These are phyloP conservation scores for Drosophila malerkotliana DNA, from an alignment of 1,140 invertebrate genomes.

Conservation along the genomic window DNA sequence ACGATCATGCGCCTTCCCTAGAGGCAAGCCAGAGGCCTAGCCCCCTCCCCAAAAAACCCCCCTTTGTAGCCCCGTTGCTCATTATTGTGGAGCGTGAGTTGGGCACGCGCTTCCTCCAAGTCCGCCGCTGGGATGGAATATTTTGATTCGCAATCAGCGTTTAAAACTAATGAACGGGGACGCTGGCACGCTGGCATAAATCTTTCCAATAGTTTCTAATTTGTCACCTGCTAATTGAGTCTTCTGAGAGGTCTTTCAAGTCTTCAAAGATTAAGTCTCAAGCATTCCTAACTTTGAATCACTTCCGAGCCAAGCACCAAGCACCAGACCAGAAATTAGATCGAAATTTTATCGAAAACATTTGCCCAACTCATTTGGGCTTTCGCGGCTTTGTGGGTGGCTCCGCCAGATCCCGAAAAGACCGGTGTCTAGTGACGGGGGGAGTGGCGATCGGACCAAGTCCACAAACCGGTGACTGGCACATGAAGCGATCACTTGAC, in stretches of 20 bases:
- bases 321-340: slow-evolving; percentile 31
- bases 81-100: slow-evolving; percentile 47
- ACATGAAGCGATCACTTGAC: slow-evolving; percentile 73
- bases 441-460: neutral
- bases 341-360: slow-evolving; percentile 46
- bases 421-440: neutral
- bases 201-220: neutral
- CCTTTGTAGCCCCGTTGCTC: slow-evolving; percentile 1
- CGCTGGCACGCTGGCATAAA: neutral
- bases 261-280: no score
- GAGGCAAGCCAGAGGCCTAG: slow-evolving; percentile 7
- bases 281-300: slow-evolving; percentile 16
- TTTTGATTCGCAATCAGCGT: slow-evolving; percentile 36
- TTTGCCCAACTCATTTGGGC: slow-evolving; percentile 65
- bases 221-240: slow-evolving; percentile 17
- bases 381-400: slow-evolving; percentile 34
- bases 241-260: no score
- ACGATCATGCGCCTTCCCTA: slow-evolving; percentile 24
- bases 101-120: slow-evolving; percentile 57
- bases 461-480: slow-evolving; percentile 35
- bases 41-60: slow-evolving; percentile 2
- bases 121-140: slow-evolving; percentile 37
- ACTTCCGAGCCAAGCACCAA: slow-evolving; percentile 18
- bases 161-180: slow-evolving; percentile 50
- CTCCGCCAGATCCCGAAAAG: neutral